Conservation (phyloP, 2,113 vertebrate species). For the Chiloscyllium plagiosum region DNA sequence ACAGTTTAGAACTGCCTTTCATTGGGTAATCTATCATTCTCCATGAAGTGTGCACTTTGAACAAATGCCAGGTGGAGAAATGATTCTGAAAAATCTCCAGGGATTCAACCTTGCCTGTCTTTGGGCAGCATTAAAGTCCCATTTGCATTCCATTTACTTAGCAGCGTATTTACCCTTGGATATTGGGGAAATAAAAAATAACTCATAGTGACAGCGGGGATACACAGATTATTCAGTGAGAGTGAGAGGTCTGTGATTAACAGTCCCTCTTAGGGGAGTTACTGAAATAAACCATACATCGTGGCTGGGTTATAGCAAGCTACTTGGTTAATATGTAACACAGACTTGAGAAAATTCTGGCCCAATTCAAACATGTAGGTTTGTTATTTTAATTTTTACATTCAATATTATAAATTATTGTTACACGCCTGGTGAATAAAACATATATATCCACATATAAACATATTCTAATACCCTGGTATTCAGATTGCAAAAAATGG, state of each 20-base stretch:
- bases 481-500: background rate
- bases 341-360: background rate
- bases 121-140: conserved; percentile 15
- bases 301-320: background rate
- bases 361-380: background rate
- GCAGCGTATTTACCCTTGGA: background rate
- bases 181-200: background rate
- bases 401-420: background rate
- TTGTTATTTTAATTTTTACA: background rate
- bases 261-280: background rate
- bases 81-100: conserved; percentile 14
- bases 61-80: conserved; percentile 29
- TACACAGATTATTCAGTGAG: conserved; percentile 7
- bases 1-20: conserved; percentile 19
- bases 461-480: background rate
- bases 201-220: conserved; percentile 13
- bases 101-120: background rate
- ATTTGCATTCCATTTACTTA: conserved; percentile 28
- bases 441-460: background rate
- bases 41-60: conserved; percentile 25
- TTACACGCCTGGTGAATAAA: background rate
- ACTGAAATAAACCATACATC: background rate
- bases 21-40: conserved; percentile 30
- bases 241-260: conserved; percentile 22
- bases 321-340: background rate